Evolutionary conservation across 2,113 vertebrate genomes (phyloP).

Genomic region (Hippocampus guttulatus): DNA sequence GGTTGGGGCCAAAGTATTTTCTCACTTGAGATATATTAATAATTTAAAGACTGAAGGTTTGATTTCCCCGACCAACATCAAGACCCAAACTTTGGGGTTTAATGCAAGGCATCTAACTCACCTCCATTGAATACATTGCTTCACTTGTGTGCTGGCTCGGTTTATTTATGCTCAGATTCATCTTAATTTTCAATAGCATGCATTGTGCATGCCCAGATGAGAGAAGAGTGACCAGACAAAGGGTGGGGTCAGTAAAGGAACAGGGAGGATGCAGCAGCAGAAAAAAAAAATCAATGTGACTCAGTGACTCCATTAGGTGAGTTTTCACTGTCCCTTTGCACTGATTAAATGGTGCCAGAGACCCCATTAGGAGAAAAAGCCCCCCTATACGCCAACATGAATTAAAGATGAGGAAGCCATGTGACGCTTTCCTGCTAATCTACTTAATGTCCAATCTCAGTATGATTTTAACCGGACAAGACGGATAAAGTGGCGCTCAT

Average conservation of each 20-base stretch:
- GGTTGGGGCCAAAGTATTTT: background rate
- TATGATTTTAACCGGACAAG: slow-evolving; percentile 25
- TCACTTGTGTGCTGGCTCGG: background rate
- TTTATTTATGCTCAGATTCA: background rate
- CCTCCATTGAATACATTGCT: background rate
- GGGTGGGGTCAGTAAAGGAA: slow-evolving; percentile 46
- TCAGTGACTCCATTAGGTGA: slow-evolving; percentile 65
- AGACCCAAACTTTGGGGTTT: background rate
- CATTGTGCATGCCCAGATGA: background rate
- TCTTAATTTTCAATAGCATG: background rate
- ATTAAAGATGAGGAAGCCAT: slow-evolving; percentile 65
- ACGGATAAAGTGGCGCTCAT: background rate
- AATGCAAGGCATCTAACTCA: too few species aligned
- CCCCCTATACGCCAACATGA: slow-evolving; percentile 54
- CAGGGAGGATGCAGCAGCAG: slow-evolving; percentile 27
- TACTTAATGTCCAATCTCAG: slow-evolving; percentile 41
- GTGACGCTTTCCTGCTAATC: slow-evolving; percentile 36
- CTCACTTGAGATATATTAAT: background rate
- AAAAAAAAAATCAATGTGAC: slow-evolving; percentile 71
- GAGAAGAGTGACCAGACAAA: slow-evolving; percentile 18
- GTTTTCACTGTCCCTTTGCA: slow-evolving; percentile 52
- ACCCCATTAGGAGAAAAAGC: slow-evolving; percentile 61
- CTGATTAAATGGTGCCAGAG: slow-evolving; percentile 61
- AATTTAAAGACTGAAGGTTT: background rate
- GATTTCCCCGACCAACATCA: background rate